Evolutionary conservation across 2,113 vertebrate species (phyloP).

Genomic region (Otocyon megalotis): DNA sequence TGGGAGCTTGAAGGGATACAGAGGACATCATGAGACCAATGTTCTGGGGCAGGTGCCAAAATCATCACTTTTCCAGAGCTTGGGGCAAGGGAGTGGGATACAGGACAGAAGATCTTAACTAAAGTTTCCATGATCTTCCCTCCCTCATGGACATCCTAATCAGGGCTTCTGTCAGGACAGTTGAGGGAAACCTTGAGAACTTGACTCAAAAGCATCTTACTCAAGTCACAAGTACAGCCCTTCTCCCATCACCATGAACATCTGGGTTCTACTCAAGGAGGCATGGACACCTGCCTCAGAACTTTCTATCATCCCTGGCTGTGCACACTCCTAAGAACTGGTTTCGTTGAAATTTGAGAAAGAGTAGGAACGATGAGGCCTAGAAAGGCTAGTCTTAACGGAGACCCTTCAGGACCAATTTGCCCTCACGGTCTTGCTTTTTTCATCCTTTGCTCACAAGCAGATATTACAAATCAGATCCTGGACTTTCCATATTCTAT

Average conservation of each 20-base stretch:
- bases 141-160: rapidly evolving
- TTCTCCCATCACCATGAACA: neutral
- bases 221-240: neutral
- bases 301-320: neutral
- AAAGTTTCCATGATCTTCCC: rapidly evolving
- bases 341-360: neutral
- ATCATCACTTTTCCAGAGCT: neutral
- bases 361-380: neutral
- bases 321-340: neutral
- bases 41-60: neutral
- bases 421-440: neutral
- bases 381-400: neutral
- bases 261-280: rapidly evolving
- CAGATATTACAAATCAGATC: neutral
- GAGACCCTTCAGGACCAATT: neutral
- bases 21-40: neutral
- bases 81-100: rapidly evolving
- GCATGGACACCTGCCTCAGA: neutral
- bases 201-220: neutral
- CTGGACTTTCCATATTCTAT: neutral
- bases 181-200: neutral
- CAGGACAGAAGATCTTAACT: neutral
- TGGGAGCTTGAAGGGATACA: neutral
- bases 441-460: neutral
- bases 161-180: neutral